A percentile compares a stretch with the other conserved stretches of the same genome.
These are phyloP conservation scores for Lordiphosa clarofinis DNA, from an alignment of 1,140 invertebrate species.

Conservation along the genomic window DNA sequence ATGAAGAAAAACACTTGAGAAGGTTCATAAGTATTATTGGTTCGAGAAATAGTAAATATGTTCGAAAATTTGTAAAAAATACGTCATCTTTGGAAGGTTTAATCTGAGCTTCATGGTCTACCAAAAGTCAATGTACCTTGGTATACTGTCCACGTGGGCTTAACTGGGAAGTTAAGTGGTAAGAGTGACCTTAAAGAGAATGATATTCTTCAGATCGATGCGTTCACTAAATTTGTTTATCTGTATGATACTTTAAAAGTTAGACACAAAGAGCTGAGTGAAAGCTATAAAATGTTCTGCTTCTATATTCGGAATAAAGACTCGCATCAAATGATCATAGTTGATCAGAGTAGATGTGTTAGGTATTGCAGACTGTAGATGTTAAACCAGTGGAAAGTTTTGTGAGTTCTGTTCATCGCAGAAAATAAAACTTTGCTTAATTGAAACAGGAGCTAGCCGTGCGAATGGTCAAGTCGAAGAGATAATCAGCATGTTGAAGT, in stretches of 20 bases:
- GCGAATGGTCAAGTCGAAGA: conserved; percentile 7
- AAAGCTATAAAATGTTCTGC: too few species aligned
- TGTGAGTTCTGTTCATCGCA: not conserved
- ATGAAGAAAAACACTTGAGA: too few species aligned
- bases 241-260: conserved; percentile 7
- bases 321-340: not conserved
- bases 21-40: too few species aligned
- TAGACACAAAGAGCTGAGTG: conserved; percentile 1
- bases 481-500: conserved; percentile 11
- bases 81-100: too few species aligned
- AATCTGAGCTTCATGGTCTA: too few species aligned
- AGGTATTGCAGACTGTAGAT: too few species aligned
- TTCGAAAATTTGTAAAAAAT: too few species aligned
- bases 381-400: too few species aligned
- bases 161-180: too few species aligned
- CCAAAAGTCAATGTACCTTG: too few species aligned
- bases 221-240: conserved; percentile 11
- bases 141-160: too few species aligned
- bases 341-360: not conserved
- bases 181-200: conserved; percentile 13
- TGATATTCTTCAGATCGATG: conserved; percentile 14
- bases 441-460: conserved; percentile 3
- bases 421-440: conserved; percentile 5
- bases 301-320: conserved; percentile 6
- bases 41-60: too few species aligned